Evolutionary conservation across 2,888 invertebrate species (phyloP).

Genomic region (Ochropleura plecta): DNA sequence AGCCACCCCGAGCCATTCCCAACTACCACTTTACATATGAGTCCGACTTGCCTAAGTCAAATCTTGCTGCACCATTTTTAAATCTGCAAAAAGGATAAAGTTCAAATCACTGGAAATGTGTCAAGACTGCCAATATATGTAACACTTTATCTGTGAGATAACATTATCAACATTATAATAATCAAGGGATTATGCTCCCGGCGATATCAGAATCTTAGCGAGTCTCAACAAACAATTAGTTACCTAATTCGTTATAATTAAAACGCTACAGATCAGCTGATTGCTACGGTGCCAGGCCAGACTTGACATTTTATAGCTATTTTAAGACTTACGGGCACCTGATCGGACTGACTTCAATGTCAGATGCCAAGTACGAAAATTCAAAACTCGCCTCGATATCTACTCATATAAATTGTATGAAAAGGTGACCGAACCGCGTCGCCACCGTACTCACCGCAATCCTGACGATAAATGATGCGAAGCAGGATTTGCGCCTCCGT

Average conservation of each 20-base stretch:
- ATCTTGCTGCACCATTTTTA: constrained; percentile 91
- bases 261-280: constrained; percentile 88
- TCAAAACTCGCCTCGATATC: constrained; percentile 58
- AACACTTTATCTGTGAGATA: constrained; percentile 75
- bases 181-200: constrained; percentile 75
- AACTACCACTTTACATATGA: constrained; percentile 73
- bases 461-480: constrained; percentile 89
- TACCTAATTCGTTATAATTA: constrained; percentile 87
- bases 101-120: constrained; percentile 76
- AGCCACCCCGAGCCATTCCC: constrained; percentile 84
- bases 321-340: constrained; percentile 89
- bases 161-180: constrained; percentile 76
- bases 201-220: constrained; percentile 76
- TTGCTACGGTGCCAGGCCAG: constrained; percentile 87
- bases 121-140: constrained; percentile 74
- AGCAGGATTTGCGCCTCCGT: constrained; percentile 89
- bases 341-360: constrained; percentile 88
- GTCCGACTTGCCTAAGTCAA: constrained; percentile 86
- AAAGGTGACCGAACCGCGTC: constrained; percentile 57
- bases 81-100: constrained; percentile 83
- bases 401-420: constrained; percentile 61
- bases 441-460: constrained; percentile 87
- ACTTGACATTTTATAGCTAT: constrained; percentile 89
- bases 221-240: constrained; percentile 74
- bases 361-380: constrained; percentile 80